A percentile compares a stretch with the other conserved stretches of the same genome.
These are phyloP conservation scores for Drosophila grimshawi DNA, from an alignment of 1,140 invertebrate species.

Conservation along the genomic window DNA sequence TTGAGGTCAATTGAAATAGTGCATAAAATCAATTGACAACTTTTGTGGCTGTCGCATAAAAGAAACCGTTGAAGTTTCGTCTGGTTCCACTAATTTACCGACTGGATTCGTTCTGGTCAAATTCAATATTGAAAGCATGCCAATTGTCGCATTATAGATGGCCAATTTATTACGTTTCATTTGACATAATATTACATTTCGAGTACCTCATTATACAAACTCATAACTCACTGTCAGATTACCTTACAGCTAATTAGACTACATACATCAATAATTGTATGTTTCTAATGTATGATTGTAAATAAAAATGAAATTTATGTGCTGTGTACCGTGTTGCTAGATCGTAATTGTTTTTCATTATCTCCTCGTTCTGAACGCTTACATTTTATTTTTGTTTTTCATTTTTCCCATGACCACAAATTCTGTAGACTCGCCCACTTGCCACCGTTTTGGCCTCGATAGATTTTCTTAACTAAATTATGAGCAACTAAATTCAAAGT, in stretches of 20 bases:
- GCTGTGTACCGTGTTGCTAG: background rate
- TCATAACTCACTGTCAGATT: conserved; percentile 49
- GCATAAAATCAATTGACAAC: conserved; percentile 83
- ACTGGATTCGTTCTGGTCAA: conserved; percentile 64
- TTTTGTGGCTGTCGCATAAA: conserved; percentile 49
- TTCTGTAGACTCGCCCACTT: conserved; percentile 50
- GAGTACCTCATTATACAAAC: conserved; percentile 7
- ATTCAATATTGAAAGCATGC: conserved; percentile 60
- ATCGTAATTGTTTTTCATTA: background rate
- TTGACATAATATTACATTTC: conserved; percentile 21
- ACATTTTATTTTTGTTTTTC: conserved; percentile 8
- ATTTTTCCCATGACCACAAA: conserved; percentile 50
- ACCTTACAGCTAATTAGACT: conserved; percentile 19
- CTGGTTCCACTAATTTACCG: conserved; percentile 42
- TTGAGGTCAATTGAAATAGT: conserved; percentile 81
- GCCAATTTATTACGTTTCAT: conserved; percentile 61
- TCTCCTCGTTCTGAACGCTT: background rate
- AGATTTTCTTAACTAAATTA: conserved; percentile 55
- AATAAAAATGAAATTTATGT: background rate
- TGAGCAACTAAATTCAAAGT: conserved; percentile 53
- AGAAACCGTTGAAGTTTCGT: conserved; percentile 35
- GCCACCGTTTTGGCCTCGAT: conserved; percentile 66
- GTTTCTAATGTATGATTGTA: background rate
- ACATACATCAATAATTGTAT: conserved; percentile 1
- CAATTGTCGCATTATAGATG: conserved; percentile 74